Conservation (phyloP, 2,113 vertebrate genomes). For the Otolemur garnettii region DNA sequence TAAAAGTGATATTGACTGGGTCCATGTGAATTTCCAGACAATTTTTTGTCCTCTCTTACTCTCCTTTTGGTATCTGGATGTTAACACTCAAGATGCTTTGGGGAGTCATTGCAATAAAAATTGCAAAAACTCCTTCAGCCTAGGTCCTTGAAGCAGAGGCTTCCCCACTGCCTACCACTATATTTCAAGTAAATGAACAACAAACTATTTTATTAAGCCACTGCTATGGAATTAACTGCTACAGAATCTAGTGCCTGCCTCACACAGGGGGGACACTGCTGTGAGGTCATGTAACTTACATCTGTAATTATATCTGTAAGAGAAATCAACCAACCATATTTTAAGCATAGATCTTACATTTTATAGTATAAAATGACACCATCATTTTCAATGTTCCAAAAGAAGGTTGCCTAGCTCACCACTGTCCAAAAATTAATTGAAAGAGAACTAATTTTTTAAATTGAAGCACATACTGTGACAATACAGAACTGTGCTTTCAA, state of each 20-base stretch:
- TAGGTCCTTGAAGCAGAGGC: neutral
- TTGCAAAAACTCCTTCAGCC: neutral
- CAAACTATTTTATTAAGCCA: neutral
- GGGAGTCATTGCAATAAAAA: neutral
- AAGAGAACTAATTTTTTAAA: neutral
- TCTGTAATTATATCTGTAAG: neutral
- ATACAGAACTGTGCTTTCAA: neutral
- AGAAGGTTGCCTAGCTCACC: neutral
- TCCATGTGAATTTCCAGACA: neutral
- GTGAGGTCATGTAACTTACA: neutral
- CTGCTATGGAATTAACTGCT: neutral
- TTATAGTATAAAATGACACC: neutral
- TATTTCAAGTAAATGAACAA: neutral
- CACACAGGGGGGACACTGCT: neutral
- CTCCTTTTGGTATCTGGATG: neutral
- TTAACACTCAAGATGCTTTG: neutral
- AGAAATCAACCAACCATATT: neutral
- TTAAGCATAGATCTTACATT: neutral
- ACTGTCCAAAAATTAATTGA: neutral
- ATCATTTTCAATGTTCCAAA: neutral
- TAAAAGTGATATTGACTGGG: neutral
- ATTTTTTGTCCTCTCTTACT: neutral
- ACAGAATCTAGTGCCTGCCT: neutral
- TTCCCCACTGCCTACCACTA: rapidly evolving
- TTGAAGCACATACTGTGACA: neutral